These are phyloP conservation scores for Ommatoiulus sabulosus DNA, from an alignment of 2,888 invertebrate genomes.

Conservation along the genomic window DNA sequence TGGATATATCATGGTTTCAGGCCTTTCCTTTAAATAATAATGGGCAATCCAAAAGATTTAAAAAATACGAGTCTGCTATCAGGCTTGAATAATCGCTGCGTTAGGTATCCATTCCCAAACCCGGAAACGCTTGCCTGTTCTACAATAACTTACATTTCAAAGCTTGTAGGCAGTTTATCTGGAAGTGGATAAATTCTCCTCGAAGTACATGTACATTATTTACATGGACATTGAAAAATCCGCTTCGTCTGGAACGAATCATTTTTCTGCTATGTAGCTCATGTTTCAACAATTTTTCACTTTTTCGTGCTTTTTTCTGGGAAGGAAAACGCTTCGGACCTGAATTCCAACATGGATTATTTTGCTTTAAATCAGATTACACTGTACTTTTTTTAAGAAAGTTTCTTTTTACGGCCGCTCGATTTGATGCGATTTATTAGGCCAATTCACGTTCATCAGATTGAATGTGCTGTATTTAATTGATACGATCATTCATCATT, in stretches of 20 bases:
- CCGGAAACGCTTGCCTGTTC: not conserved
- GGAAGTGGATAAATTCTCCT: conserved; percentile 27
- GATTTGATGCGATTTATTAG: no score
- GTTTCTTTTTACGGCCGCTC: no score
- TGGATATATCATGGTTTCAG: not conserved
- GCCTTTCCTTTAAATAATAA: not conserved
- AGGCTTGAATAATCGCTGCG: not conserved
- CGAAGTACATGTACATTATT: conserved; percentile 6
- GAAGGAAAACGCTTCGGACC: not conserved
- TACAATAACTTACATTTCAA: conserved; percentile 17
- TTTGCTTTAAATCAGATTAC: not conserved
- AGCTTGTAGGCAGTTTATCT: conserved; percentile 35
- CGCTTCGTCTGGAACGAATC: conserved; percentile 4
- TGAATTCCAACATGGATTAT: not conserved
- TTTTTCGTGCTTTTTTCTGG: not conserved
- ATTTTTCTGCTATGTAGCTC: conserved; percentile 33
- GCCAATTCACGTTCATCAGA: no score
- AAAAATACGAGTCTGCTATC: conserved; percentile 7
- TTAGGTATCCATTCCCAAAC: not conserved
- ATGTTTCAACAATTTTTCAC: not conserved
- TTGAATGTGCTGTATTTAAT: no score
- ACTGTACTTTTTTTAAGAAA: no score
- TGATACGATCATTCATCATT: no score
- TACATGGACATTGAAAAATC: conserved; percentile 19
- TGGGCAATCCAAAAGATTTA: not conserved